These are phyloP conservation scores for Cerceris ruficornis DNA, from an alignment of 2,888 invertebrate species.

Conservation along the genomic window DNA sequence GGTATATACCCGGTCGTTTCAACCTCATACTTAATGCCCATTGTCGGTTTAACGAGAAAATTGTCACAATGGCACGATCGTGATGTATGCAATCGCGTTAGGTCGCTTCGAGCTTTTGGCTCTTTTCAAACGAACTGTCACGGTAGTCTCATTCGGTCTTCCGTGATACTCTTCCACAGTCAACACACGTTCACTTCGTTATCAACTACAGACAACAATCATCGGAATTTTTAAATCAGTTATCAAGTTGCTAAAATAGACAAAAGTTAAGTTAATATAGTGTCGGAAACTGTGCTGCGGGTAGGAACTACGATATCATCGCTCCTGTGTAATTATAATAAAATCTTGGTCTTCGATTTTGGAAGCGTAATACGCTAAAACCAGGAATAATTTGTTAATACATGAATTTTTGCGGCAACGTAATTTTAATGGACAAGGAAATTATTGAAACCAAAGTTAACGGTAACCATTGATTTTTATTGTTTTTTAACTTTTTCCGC, in stretches of 20 bases:
- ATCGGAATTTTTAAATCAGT: neutral
- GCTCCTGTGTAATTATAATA: too few relatives aligned
- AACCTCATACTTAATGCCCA: slow-evolving; percentile 71
- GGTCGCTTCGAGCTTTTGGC: slow-evolving; percentile 51
- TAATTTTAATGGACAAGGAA: slow-evolving; percentile 35
- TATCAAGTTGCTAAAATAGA: neutral
- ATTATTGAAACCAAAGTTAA: slow-evolving; percentile 11
- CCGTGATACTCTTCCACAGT: slow-evolving; percentile 42
- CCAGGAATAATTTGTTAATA: neutral
- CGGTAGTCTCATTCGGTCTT: slow-evolving; percentile 56
- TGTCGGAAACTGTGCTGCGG: too few relatives aligned
- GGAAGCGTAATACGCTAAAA: slow-evolving; percentile 7
- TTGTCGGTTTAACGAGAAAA: slow-evolving; percentile 78
- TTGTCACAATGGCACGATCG: slow-evolving; percentile 73
- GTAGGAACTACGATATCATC: too few relatives aligned
- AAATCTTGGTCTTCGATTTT: neutral
- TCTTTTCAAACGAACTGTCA: slow-evolving; percentile 46
- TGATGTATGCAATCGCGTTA: slow-evolving; percentile 59
- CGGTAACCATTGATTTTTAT: slow-evolving; percentile 18
- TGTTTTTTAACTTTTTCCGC: neutral
- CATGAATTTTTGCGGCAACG: neutral
- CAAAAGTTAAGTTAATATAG: too few relatives aligned
- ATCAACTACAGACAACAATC: neutral
- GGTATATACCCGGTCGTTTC: slow-evolving; percentile 63
- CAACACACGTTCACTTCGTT: slow-evolving; percentile 5